Conservation (phyloP, 2,888 invertebrate species). For the Machimus atricapillus region DNA sequence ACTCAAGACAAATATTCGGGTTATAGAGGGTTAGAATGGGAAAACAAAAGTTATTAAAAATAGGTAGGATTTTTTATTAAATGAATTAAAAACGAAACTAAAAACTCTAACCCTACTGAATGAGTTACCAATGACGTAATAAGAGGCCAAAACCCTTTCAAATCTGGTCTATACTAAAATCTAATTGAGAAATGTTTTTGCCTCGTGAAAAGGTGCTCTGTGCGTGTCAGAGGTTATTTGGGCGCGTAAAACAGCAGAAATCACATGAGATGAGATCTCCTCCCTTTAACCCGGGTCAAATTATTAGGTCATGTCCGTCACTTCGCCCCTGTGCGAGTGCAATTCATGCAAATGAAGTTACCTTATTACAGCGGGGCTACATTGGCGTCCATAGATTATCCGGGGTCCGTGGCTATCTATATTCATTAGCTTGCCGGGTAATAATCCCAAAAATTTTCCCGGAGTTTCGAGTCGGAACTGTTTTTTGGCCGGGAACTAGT, state of each 20-base stretch:
- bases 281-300: constrained; percentile 45
- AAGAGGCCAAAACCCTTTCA: background rate
- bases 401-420: constrained; percentile 12
- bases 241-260: background rate
- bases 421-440: constrained; percentile 16
- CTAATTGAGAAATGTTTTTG: background rate
- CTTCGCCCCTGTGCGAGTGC: background rate
- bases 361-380: background rate
- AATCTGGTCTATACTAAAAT: background rate
- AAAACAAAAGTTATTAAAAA: no score
- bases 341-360: constrained; percentile 16
- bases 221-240: background rate
- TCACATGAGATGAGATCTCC: background rate
- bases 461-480: background rate
- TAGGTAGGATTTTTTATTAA: no score
- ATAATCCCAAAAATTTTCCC: constrained; percentile 25
- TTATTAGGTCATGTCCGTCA: constrained; percentile 48
- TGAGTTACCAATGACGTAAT: background rate
- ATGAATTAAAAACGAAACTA: no score
- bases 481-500: background rate
- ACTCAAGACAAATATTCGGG: no score
- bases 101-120: no score
- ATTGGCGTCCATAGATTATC: background rate
- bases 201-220: background rate
- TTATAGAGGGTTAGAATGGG: no score